phyloP scores from a whole-genome alignment of 2,888 invertebrate species.

The Caenorhabditis afra region DNA sequence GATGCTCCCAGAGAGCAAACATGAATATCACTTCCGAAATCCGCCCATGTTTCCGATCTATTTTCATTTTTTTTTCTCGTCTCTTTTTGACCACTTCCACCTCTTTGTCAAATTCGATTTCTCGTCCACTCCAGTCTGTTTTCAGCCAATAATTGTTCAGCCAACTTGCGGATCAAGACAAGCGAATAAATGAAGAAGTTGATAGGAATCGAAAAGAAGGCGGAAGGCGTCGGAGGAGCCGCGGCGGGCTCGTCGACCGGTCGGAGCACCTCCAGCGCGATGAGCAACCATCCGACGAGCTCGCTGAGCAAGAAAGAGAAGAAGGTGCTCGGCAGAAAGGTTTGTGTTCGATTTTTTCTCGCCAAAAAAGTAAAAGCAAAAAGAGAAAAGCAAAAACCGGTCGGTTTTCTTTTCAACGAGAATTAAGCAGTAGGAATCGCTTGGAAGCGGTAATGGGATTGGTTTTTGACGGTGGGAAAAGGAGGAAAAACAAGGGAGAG shows the following conservation, averaged over 20 bases:
- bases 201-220: slow-evolving; percentile 39
- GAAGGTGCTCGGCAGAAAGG: slow-evolving; percentile 25
- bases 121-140: too few species aligned
- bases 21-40: too few species aligned
- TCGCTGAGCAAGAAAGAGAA: slow-evolving; percentile 26
- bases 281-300: not conserved
- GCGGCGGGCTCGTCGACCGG: too few species aligned
- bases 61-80: too few species aligned
- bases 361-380: too few species aligned
- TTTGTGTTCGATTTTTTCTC: not conserved
- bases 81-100: not conserved
- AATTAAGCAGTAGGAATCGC: slow-evolving; percentile 14
- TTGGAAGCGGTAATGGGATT: slow-evolving; percentile 28
- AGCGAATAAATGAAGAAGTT: slow-evolving; percentile 37
- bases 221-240: slow-evolving; percentile 34
- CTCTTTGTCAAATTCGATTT: too few species aligned
- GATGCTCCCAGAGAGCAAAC: too few species aligned
- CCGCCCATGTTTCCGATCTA: too few species aligned
- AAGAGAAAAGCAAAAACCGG: slow-evolving; percentile 19
- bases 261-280: too few species aligned
- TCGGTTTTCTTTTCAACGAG: not conserved
- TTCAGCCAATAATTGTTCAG: not conserved
- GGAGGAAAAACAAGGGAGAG: not conserved
- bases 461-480: slow-evolving; percentile 12
- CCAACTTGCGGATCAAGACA: not conserved